A percentile compares a stretch with the other conserved stretches of the same genome.
phyloP scores from a whole-genome alignment of 2,888 invertebrate genomes.

The Leptopilina syphax region DNA sequence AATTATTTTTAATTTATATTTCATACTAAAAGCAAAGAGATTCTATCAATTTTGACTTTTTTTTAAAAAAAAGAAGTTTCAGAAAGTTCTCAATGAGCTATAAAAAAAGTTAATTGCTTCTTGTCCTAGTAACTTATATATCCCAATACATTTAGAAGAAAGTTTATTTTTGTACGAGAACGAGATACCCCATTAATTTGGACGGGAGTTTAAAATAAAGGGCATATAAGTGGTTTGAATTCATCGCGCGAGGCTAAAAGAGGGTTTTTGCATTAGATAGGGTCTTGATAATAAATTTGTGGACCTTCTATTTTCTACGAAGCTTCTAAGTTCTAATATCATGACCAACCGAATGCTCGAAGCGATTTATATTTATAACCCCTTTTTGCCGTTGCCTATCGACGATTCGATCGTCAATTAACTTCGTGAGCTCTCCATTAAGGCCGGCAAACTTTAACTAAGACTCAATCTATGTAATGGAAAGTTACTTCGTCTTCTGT shows the following conservation, averaged over 20 bases:
- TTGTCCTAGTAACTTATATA: no score
- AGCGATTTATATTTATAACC: slow-evolving; percentile 35
- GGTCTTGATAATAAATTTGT: slow-evolving; percentile 10
- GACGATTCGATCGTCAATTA: slow-evolving; percentile 28
- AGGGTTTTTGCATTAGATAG: slow-evolving; percentile 5
- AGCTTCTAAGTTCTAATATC: slow-evolving; percentile 33
- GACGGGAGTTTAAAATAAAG: neutral
- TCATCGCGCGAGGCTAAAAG: neutral
- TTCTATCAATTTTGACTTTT: no score
- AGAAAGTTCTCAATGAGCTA: no score
- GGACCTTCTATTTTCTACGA: slow-evolving; percentile 20
- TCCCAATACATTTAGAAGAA: no score
- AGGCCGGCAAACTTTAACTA: slow-evolving; percentile 9
- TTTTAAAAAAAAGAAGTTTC: no score
- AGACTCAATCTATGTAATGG: neutral
- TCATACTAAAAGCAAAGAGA: no score
- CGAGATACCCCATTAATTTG: no score
- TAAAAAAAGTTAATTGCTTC: no score
- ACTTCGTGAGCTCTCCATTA: slow-evolving; percentile 33
- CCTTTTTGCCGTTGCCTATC: slow-evolving; percentile 15
- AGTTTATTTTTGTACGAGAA: no score
- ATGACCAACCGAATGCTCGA: slow-evolving; percentile 20
- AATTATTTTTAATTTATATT: no score
- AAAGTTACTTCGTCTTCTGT: slow-evolving; percentile 20
- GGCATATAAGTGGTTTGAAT: neutral